Base-by-base conservation (phyloP, 2,888 invertebrate species). In the Melolontha melolontha region DNA sequence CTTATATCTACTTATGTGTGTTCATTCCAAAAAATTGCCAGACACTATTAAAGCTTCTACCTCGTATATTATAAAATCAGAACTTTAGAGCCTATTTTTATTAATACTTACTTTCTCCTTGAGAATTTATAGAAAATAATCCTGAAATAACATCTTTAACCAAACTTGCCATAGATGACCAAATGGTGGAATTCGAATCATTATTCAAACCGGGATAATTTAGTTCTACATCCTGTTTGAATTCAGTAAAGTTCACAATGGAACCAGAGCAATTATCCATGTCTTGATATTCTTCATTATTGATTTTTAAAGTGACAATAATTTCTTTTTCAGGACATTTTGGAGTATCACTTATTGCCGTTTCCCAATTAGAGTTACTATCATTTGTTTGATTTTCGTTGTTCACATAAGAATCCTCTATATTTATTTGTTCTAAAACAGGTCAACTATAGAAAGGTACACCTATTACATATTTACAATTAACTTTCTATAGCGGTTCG, bases 151-250 rank as follows among this genome's bases (percentile, higher is more conserved):
- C 72, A 49, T 68, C 75, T 69, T 73, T 76, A 10, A 78, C 72
- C 14, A 77, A 70, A 34, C 70, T 74, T 11, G 77, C 70, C 74
- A 79, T 73, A 5, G 78, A 79, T 11, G 76, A 71, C 78, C 78
- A 79, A 54, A 78, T 64, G 11, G 11, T 34, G 63, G 11, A 5
- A 8, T 49, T 22, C 8, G 5, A 5, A 1, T 49, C 22, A 10
- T 22, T 17, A 17, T 11, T 22, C 8, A 11, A 17, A 16, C 8
- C 4, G 17, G 16, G 14, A 16, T 22, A 1, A 7, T 16, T 22
- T 11, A 49, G 16, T 6, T 22, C 16, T 11, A 17, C 7, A 39
- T 6, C 4, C 39, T 6, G 10, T n/a, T n/a, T 1, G 14, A 16
- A 14, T 54, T 17, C 16, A 14, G 10, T 16, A 17, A 39, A 39